phyloP scores from a whole-genome alignment of 2,113 vertebrate genomes.

The Coryphaenoides rupestris region DNA sequence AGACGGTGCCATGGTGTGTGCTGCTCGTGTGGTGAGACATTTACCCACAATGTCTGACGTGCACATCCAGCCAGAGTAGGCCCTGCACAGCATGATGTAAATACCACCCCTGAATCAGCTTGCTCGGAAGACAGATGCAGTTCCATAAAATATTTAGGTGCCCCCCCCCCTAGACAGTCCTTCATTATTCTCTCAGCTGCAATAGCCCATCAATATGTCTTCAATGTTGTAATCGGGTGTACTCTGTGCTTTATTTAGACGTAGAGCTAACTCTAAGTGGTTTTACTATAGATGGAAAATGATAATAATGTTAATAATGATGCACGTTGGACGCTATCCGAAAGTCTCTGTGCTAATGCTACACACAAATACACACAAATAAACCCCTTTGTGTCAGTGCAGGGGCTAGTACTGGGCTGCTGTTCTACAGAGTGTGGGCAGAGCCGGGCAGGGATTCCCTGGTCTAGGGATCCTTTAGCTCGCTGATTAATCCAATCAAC shows the following conservation, averaged over 20 bases:
- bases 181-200: not conserved
- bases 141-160: slow-evolving; percentile 2
- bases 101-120: not conserved
- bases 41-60: slow-evolving; percentile 4
- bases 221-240: not conserved
- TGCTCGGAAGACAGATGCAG: not conserved
- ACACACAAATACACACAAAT: too few relatives aligned
- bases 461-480: not conserved
- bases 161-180: not conserved
- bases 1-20: too few relatives aligned
- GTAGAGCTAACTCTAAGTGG: too few relatives aligned
- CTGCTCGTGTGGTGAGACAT: too few relatives aligned
- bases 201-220: not conserved
- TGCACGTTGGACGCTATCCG: too few relatives aligned
- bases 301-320: too few relatives aligned
- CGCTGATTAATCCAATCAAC: slow-evolving; percentile 13
- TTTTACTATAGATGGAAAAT: too few relatives aligned
- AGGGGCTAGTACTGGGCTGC: not conserved
- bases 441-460: not conserved
- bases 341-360: too few relatives aligned
- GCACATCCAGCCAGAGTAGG: not conserved
- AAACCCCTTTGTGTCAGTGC: too few relatives aligned
- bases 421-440: not conserved
- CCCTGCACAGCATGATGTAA: not conserved
- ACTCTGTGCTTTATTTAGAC: too few relatives aligned